Evolutionary conservation across 2,888 invertebrate genomes (phyloP), one percentile per base, ranked within the genome.

Genomic region (Conops quadrifasciatus): DNA sequence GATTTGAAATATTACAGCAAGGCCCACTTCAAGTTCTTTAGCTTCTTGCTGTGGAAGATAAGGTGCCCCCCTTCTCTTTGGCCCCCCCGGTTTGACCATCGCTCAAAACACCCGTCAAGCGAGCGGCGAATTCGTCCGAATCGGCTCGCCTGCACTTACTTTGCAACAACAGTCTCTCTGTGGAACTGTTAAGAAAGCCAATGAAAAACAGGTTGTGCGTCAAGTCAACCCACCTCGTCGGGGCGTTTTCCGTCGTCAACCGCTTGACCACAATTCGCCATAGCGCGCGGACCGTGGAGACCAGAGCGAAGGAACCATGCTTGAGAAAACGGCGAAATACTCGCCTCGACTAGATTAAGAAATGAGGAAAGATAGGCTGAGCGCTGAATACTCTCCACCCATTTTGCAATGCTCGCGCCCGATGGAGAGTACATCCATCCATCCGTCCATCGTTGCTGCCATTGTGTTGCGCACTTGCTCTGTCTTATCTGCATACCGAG

Each of bases 151-250:
- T 4, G 36, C 36, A 36, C 4, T 36, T 36, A 7, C 5, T 36
- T 36, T 4, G 36, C 36, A 9, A 9, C 9, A 36, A 49, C n/a
- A n/a, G n/a, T n/a, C n/a, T n/a, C n/a, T n/a, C n/a, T n/a, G n/a
- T n/a, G n/a, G 9, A 36, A 36, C n/a, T n/a, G n/a, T n/a, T n/a
- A n/a, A n/a, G n/a, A 19, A 19, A 53, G 36, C 24, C 21, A 71
- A 74, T 75, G 77, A 76, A 77, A 77, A 77, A 79, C 79, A 80
- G 80, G 79, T 80, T 78, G 80, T 78, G 80, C 78, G 80, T 81
- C 79, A 79, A 79, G 78, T 79, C 78, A 79, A 74, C 79, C 79
- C 80, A 79, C 80, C 81, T 77, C 73, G 76, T 78, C 11, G 11
- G 77, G 19, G 30, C 45, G n/a, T 16, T 11, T 45, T 26, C 26